phyloP scores from a whole-genome alignment of 2,113 vertebrate genomes.

The Melanostigma gelatinosum region DNA sequence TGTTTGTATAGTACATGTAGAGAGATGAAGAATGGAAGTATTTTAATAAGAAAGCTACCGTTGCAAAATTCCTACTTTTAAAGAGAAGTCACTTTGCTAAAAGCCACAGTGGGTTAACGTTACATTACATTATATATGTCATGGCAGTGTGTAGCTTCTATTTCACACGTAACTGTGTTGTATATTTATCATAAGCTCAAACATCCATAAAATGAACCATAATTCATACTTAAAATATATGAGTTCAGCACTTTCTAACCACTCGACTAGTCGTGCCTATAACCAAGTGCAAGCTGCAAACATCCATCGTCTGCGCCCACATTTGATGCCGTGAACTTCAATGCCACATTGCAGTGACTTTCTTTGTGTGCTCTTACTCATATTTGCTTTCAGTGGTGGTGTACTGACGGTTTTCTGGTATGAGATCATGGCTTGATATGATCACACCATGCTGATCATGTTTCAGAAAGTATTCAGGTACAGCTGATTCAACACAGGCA shows the following conservation, averaged over 20 bases:
- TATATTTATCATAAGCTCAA: background rate
- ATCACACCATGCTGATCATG: background rate
- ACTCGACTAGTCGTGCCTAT: background rate
- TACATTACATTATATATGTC: background rate
- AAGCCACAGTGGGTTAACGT: background rate
- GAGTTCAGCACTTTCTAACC: background rate
- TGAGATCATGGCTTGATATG: background rate
- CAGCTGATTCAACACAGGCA: background rate
- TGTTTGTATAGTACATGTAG: background rate
- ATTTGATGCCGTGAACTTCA: background rate
- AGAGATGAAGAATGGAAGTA: background rate
- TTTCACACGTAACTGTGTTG: background rate
- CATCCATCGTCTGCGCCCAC: background rate
- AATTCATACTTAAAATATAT: background rate
- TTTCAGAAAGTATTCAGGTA: too few species aligned
- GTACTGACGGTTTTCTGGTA: background rate
- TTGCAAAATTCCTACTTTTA: background rate
- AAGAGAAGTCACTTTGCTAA: background rate
- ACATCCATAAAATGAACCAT: background rate
- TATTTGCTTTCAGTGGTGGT: background rate
- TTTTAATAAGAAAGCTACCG: background rate
- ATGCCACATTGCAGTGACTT: background rate
- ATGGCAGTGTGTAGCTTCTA: background rate
- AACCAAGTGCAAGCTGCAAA: background rate
- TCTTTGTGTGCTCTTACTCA: background rate